A percentile compares a stretch with the other conserved stretches of the same genome.
Conservation (phyloP, 2,113 vertebrate genomes). For the Empidonax alnorum region DNA sequence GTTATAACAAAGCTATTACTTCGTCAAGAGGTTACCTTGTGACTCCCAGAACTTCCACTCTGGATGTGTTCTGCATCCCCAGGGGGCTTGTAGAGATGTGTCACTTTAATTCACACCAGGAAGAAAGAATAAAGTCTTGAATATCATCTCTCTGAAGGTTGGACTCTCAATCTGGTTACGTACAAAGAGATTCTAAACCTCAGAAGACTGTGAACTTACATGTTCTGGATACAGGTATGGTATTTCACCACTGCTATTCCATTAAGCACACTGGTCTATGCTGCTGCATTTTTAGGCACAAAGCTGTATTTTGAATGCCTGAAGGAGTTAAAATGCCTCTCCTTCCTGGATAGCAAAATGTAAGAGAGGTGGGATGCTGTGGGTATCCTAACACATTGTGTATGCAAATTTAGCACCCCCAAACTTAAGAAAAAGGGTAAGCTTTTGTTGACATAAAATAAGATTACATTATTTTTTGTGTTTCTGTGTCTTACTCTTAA, state of each 20-base stretch:
- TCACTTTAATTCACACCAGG: not conserved
- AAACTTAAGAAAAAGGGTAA: not conserved
- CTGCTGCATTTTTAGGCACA: not conserved
- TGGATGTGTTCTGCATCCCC: not conserved
- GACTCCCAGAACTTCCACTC: not conserved
- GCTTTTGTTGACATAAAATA: not conserved
- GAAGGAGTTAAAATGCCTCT: not conserved
- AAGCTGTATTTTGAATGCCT: not conserved
- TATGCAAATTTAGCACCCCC: not conserved
- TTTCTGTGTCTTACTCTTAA: not conserved
- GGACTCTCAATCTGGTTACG: not conserved
- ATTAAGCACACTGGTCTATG: not conserved
- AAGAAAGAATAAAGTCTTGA: not conserved
- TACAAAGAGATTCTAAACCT: not conserved
- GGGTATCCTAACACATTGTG: not conserved
- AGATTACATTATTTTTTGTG: not conserved
- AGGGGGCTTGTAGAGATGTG: not conserved
- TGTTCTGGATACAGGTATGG: not conserved
- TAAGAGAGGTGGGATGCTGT: not conserved
- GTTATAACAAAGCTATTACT: conserved; percentile 6
- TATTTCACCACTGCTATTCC: not conserved
- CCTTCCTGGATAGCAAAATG: not conserved
- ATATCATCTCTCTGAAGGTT: not conserved
- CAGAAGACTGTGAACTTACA: not conserved
- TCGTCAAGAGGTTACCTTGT: not conserved